These are phyloP conservation scores for Echinops telfairi DNA, from an alignment of 2,113 vertebrate genomes.

Conservation along the genomic window DNA sequence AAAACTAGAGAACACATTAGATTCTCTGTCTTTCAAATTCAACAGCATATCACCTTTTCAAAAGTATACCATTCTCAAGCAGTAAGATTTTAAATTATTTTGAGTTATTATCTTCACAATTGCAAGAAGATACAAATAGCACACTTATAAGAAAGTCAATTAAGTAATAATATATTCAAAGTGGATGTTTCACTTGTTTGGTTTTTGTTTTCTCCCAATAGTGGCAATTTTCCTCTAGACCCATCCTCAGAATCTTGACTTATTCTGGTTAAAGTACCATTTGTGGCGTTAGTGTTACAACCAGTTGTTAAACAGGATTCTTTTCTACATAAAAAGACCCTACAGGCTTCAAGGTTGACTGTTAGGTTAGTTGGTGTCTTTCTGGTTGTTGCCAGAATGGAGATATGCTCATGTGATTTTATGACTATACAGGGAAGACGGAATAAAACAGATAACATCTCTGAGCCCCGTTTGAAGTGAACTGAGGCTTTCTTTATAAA, in stretches of 20 bases:
- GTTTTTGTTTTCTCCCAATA: neutral
- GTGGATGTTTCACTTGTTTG: too few relatives aligned
- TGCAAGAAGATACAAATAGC: slow-evolving; percentile 18
- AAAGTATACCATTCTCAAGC: slow-evolving; percentile 6
- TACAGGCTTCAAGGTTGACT: slow-evolving; percentile 27
- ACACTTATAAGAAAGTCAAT: slow-evolving; percentile 39
- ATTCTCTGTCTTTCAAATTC: neutral
- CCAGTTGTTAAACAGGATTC: slow-evolving; percentile 20
- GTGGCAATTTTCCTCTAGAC: slow-evolving; percentile 6
- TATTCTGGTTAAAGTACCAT: slow-evolving; percentile 21
- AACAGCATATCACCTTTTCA: neutral
- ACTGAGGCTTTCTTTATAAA: neutral
- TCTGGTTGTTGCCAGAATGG: slow-evolving; percentile 2
- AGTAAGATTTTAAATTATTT: slow-evolving; percentile 48
- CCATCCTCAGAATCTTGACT: slow-evolving; percentile 26
- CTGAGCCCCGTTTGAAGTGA: neutral
- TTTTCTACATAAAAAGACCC: neutral
- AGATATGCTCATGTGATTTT: slow-evolving; percentile 25
- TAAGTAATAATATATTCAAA: slow-evolving; percentile 13
- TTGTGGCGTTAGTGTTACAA: neutral
- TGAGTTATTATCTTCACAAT: slow-evolving; percentile 37
- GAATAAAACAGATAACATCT: slow-evolving; percentile 6
- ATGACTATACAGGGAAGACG: neutral
- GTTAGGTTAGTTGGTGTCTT: slow-evolving; percentile 17
- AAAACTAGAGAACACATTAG: slow-evolving; percentile 24